A percentile compares a stretch with the other conserved stretches of the same genome.
phyloP scores from a whole-genome alignment of 2,797 vertebrate genomes.

The Otolemur crassicaudatus region DNA sequence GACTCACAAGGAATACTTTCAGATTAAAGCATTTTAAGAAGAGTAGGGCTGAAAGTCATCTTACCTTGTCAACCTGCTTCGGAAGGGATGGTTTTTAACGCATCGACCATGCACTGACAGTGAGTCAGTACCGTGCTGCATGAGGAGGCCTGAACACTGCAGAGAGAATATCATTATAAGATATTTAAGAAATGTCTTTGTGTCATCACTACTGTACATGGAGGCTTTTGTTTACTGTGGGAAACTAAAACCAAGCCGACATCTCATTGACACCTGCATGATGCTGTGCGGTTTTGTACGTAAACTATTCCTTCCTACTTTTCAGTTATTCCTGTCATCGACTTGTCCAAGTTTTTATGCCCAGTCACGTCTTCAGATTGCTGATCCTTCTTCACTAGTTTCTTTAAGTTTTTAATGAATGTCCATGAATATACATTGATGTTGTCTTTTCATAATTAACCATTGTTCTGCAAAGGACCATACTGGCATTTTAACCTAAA shows the following conservation, averaged over 20 bases:
- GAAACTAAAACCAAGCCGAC: slow-evolving; percentile 94
- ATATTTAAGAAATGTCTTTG: slow-evolving; percentile 96
- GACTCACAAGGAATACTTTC: slow-evolving; percentile 74
- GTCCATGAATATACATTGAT: slow-evolving; percentile 88
- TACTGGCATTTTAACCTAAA: slow-evolving; percentile 91
- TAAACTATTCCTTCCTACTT: slow-evolving; percentile 88
- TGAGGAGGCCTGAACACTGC: slow-evolving; percentile 85
- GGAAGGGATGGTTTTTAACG: slow-evolving; percentile 81
- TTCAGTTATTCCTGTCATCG: slow-evolving; percentile 87
- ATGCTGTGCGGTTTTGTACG: slow-evolving; percentile 89
- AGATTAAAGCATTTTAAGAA: slow-evolving; percentile 79
- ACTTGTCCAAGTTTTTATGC: slow-evolving; percentile 87
- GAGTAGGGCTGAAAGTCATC: slow-evolving; percentile 83
- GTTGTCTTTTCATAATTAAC: slow-evolving; percentile 91
- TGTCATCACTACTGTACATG: slow-evolving; percentile 95
- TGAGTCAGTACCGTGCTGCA: slow-evolving; percentile 88
- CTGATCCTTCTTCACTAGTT: slow-evolving; percentile 85
- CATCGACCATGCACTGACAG: slow-evolving; percentile 90
- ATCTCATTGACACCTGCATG: slow-evolving; percentile 97
- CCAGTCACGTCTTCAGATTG: slow-evolving; percentile 86
- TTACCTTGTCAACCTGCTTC: slow-evolving; percentile 81
- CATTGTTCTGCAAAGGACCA: slow-evolving; percentile 88
- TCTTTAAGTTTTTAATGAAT: slow-evolving; percentile 88
- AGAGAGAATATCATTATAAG: slow-evolving; percentile 97
- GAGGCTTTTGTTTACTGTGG: slow-evolving; percentile 91